Conservation (phyloP, 1,140 invertebrate species). For the Heliconius nattereri region DNA sequence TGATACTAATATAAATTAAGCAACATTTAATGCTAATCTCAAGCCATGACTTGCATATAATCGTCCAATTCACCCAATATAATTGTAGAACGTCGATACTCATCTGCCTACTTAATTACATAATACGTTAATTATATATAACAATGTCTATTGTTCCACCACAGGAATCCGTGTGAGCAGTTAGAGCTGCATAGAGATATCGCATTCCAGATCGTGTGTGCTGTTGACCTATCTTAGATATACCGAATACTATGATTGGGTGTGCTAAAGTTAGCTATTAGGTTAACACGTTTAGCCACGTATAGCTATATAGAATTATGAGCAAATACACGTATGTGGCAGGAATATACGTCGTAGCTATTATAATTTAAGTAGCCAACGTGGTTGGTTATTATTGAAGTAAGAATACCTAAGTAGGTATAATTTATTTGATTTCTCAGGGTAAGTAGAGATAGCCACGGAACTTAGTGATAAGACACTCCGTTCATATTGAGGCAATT, state of each 20-base stretch:
- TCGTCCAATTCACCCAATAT: background rate
- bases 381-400: background rate
- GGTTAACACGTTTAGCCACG: conserved; percentile 16
- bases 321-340: background rate
- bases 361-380: background rate
- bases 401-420: background rate
- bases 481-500: too few species aligned
- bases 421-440: too few species aligned
- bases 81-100: background rate
- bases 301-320: conserved; percentile 7
- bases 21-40: background rate
- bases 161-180: conserved; percentile 51
- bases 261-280: conserved; percentile 18
- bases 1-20: background rate
- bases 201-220: conserved; percentile 41
- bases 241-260: conserved; percentile 27
- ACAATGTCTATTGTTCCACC: conserved; percentile 34
- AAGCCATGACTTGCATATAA: background rate
- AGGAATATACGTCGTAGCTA: background rate
- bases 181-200: conserved; percentile 44
- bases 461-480: too few species aligned
- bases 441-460: too few species aligned
- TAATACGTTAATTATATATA: conserved; percentile 17
- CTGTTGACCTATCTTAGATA: conserved; percentile 34
- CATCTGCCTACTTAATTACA: conserved; percentile 25